These are phyloP conservation scores for Platycheirus albimanus DNA, from an alignment of 2,888 invertebrate genomes.

Conservation along the genomic window DNA sequence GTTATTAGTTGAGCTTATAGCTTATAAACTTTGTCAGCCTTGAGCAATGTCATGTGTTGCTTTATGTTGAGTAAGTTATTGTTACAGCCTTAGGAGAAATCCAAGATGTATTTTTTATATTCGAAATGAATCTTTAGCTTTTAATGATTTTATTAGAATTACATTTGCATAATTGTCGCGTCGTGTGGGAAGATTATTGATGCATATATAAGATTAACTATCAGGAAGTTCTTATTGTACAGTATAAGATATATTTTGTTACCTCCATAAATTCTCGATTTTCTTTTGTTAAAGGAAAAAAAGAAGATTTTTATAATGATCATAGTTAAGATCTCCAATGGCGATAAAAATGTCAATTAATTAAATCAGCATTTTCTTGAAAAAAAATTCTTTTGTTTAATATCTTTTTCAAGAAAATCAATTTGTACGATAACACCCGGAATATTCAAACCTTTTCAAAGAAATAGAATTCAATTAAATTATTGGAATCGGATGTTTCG, in stretches of 20 bases:
- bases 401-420: too few species aligned
- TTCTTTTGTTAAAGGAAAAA: slow-evolving; percentile 13
- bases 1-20: slow-evolving; percentile 44
- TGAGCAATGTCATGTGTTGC: slow-evolving; percentile 32
- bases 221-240: slow-evolving; percentile 37
- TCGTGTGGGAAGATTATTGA: slow-evolving; percentile 32
- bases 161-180: slow-evolving; percentile 39
- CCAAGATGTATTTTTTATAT: slow-evolving; percentile 11
- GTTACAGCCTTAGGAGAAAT: slow-evolving; percentile 19
- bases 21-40: slow-evolving; percentile 20
- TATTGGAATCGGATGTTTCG: too few species aligned
- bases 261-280: background rate
- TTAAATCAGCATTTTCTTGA: background rate
- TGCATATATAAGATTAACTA: slow-evolving; percentile 33
- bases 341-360: background rate
- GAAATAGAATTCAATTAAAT: too few species aligned
- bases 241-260: background rate
- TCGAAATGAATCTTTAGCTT: slow-evolving; percentile 27
- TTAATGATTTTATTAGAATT: background rate
- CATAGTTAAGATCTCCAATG: background rate
- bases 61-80: slow-evolving; percentile 4
- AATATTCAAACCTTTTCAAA: too few species aligned
- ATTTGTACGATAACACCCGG: too few species aligned
- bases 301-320: background rate
- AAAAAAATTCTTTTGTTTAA: too few species aligned